Evolutionary conservation across 2,888 invertebrate genomes (phyloP).

Genomic region (Agapostemon virescens): DNA sequence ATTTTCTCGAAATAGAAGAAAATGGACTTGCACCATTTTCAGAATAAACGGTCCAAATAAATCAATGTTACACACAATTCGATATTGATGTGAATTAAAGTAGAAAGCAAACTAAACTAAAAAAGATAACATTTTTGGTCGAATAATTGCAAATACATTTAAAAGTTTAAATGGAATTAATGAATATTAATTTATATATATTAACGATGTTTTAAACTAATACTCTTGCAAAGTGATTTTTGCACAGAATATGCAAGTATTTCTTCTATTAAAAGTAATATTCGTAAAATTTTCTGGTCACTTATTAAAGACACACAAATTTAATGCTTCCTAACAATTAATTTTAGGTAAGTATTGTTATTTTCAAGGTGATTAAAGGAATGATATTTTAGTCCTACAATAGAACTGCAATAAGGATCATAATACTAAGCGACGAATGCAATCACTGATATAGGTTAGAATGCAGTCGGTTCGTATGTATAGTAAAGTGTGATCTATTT

Average conservation of each 20-base stretch:
- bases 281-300: too few relatives aligned
- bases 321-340: too few relatives aligned
- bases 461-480: neutral
- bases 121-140: neutral
- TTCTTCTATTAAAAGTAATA: neutral
- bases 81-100: too few relatives aligned
- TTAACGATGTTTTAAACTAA: neutral
- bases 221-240: neutral
- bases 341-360: too few relatives aligned
- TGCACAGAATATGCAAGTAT: neutral
- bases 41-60: too few relatives aligned
- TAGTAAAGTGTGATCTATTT: slow-evolving; percentile 3
- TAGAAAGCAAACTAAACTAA: neutral
- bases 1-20: too few relatives aligned
- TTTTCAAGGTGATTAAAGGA: too few relatives aligned
- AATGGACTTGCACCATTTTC: too few relatives aligned
- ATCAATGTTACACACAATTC: too few relatives aligned
- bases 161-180: neutral
- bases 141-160: neutral
- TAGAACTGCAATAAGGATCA: neutral
- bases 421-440: neutral
- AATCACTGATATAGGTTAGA: neutral
- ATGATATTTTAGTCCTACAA: neutral
- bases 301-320: too few relatives aligned
- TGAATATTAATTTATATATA: neutral